Conservation (phyloP, 2,888 invertebrate species). For the Sussaba pulchella region DNA sequence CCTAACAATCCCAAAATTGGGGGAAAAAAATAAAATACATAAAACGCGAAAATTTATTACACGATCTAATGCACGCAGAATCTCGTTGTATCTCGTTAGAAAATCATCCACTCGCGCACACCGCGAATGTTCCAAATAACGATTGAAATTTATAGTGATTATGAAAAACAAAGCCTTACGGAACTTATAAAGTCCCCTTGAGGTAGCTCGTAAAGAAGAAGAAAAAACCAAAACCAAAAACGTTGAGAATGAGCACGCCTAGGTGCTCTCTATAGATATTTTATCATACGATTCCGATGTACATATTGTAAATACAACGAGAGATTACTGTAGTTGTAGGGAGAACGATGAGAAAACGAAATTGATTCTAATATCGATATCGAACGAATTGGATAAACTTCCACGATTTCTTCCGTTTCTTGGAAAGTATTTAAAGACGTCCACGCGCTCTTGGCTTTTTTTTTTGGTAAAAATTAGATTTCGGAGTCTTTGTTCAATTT, state of each 20-base stretch:
- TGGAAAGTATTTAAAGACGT: slow-evolving; percentile 27
- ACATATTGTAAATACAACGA: slow-evolving; percentile 77
- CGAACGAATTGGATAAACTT: slow-evolving; percentile 47
- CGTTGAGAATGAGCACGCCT: slow-evolving; percentile 69
- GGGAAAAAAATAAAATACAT: too few relatives aligned
- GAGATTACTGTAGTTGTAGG: slow-evolving; percentile 13
- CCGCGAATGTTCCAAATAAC: slow-evolving; percentile 1
- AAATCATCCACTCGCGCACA: slow-evolving; percentile 33
- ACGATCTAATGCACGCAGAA: too few relatives aligned
- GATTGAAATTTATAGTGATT: slow-evolving; percentile 15
- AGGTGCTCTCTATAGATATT: slow-evolving; percentile 78
- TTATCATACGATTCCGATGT: slow-evolving; percentile 79
- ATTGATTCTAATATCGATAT: slow-evolving; percentile 37
- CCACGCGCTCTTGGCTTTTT: too few relatives aligned
- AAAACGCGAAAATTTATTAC: too few relatives aligned
- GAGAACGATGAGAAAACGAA: background rate
- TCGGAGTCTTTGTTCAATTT: slow-evolving; percentile 1
- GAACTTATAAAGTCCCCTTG: slow-evolving; percentile 62
- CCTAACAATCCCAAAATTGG: too few relatives aligned
- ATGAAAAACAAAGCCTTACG: slow-evolving; percentile 62
- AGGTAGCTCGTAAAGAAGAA: slow-evolving; percentile 48
- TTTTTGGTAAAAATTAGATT: too few relatives aligned
- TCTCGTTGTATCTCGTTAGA: slow-evolving; percentile 19
- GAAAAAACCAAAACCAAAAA: slow-evolving; percentile 51
- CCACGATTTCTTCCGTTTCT: slow-evolving; percentile 55